Conservation (phyloP, 2,797 vertebrate genomes). For the Apodemus agrarius region DNA sequence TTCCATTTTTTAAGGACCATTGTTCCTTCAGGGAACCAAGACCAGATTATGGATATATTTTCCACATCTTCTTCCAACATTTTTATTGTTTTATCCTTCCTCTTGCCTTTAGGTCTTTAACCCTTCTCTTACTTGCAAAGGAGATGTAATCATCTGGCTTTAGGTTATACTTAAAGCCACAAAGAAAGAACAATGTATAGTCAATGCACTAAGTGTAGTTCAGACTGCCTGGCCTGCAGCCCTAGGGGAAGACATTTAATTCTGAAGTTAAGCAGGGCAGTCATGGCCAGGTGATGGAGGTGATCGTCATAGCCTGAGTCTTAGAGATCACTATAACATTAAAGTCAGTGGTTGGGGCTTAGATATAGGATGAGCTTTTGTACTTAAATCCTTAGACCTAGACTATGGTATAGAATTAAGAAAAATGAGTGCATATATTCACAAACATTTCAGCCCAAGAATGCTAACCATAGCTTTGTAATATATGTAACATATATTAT, state of each 20-base stretch:
- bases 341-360: not conserved
- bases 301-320: no score
- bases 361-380: no score
- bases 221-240: no score
- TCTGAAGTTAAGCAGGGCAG: rapidly evolving
- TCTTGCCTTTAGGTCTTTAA: not conserved
- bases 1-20: not conserved
- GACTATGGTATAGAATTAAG: not conserved
- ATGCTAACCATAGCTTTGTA: not conserved
- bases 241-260: rapidly evolving
- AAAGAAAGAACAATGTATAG: not conserved
- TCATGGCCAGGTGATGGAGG: not conserved
- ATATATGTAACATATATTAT: not conserved
- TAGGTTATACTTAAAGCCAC: not conserved
- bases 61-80: constrained; percentile 37
- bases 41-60: not conserved
- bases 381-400: not conserved
- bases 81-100: constrained; percentile 2
- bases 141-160: not conserved
- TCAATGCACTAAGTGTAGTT: not conserved
- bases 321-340: not conserved
- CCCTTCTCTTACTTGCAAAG: constrained; percentile 19
- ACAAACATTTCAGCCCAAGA: not conserved
- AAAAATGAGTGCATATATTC: not conserved
- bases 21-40: not conserved